phyloP scores from a whole-genome alignment of 2,113 vertebrate species.

The Tringa solitaria region DNA sequence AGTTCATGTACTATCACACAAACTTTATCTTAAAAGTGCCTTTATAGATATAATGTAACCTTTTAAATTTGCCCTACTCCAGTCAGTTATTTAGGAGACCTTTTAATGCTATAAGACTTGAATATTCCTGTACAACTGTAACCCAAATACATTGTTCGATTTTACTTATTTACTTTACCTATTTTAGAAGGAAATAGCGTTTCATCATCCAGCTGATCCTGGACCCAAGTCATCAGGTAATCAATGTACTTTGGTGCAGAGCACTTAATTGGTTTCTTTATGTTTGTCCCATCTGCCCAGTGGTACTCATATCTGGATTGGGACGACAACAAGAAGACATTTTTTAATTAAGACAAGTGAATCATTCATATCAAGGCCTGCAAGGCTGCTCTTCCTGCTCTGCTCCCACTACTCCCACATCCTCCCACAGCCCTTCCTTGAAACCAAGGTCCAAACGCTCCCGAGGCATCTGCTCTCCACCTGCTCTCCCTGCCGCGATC shows the following conservation, averaged over 20 bases:
- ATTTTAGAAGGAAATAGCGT: conserved; percentile 85
- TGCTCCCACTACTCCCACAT: background rate
- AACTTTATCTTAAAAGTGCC: background rate
- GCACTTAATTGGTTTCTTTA: conserved; percentile 89
- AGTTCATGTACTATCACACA: background rate
- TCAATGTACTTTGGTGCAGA: conserved; percentile 90
- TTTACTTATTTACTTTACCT: conserved; percentile 59
- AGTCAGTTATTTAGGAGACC: background rate
- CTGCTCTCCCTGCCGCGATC: fast-evolving
- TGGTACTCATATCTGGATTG: conserved; percentile 85
- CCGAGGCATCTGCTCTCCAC: fast-evolving
- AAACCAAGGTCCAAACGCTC: background rate
- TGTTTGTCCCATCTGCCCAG: conserved; percentile 89
- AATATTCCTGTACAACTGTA: background rate
- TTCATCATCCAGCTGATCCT: conserved; percentile 84
- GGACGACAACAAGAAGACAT: background rate
- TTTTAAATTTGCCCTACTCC: background rate
- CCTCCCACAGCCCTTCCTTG: background rate
- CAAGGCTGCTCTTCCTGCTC: background rate
- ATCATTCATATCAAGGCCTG: background rate
- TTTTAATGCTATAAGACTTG: fast-evolving
- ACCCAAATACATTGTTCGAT: background rate
- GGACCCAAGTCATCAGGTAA: conserved; percentile 86
- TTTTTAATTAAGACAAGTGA: background rate
- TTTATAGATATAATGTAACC: background rate